Evolutionary conservation across 53 echinoderm and acorn worm genomes (phyloP), one percentile per base, ranked within the genome.

Genomic region (Holothuria leucospilota): DNA sequence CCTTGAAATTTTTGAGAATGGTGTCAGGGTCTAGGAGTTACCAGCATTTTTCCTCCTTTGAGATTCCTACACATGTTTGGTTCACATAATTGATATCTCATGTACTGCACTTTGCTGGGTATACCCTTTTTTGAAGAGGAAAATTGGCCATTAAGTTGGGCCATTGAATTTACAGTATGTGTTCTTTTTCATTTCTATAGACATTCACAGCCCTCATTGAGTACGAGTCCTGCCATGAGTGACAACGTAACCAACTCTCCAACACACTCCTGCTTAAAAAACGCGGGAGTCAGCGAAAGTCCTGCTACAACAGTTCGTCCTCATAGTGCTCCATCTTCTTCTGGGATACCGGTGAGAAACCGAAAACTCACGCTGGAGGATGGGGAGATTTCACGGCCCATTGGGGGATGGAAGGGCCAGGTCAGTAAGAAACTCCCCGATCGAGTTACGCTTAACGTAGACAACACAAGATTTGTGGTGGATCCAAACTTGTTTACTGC

Each of bases 181-280:
- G 3, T 23, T 63, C 64, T 23, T 63, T 63, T 23, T 71, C 0
- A 25, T 39, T 71, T 21, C 5, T 29, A 5, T 51, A 82, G 82
- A 64, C 40, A 82, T 82, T 82, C 82, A 64, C 82, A 82, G 39
- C 82, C 82, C 8, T 20, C 63, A 40, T 29, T 82, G 82, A 40
- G 26, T 15, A 40, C 63, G 61, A 20, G 66, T 49, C 51, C 63
- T 66, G 68, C 84, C 86, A 92, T 92, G 92, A 89, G 86, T 52
- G 87, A 88, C 63, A 70, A 86, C 26, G 86, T 84, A 59, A 88
- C 84, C 88, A 87, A 91, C 77, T 92, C 92, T 18, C 96, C 96
- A 29, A 92, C 96, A 58, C 96, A 96, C 91, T 96, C 96, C 56
- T 96, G 96, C 84, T 78, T 96, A 73, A 96, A 96, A 84, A 83